Evolutionary conservation across 2,888 invertebrate species (phyloP), one percentile per base, ranked within the genome.

Genomic region (Xiphydria camelus): DNA sequence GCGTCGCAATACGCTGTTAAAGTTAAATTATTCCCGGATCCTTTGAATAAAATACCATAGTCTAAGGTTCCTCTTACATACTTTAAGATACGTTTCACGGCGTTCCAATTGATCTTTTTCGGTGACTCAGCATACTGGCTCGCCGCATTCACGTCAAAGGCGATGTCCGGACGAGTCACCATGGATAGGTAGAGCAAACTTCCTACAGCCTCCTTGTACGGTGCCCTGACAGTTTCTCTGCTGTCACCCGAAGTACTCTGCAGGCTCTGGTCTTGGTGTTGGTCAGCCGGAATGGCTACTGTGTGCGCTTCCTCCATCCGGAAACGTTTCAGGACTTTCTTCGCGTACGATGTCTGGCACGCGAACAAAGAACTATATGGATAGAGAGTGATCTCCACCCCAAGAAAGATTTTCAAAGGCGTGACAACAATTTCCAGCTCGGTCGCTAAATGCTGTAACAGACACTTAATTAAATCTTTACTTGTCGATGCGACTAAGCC

Each of bases 121-220:
- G 51, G 52, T 1, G 23, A 9, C 18, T 40, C 26, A 3, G 25
- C 14, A 12, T 44, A 32, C 9, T 38, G 40, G 31, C 53, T 48
- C 3, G 48, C 47, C 7, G 36, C 18, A 19, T 34, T 49, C 0
- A 49, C 47, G 5, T 51, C 41, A 21, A 29, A 53, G 4, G 49
- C 26, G 6, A 55, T 51, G 17, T 55, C 55, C 2, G 53, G 53
- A 6, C 57, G 31, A 5, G 52, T 49, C 5, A 38, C 41, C 1
- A 40, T 33, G 3, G 57, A 20, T 15, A 57, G 25, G 14, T 45
- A 52, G 17, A 50, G 31, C 9, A 54, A 32, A 18, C 50, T 50
- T 10, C 50, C 53, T 4, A 53, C 38, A 14, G 55, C 51, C 21
- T 53, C 53, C 18, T 37, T 53, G 26, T 53, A 53, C 0, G 22